A percentile compares a stretch with the other conserved stretches of the same genome.
Evolutionary conservation across 2,888 invertebrate species (phyloP).

Genomic region (Trichopria drosophilae): DNA sequence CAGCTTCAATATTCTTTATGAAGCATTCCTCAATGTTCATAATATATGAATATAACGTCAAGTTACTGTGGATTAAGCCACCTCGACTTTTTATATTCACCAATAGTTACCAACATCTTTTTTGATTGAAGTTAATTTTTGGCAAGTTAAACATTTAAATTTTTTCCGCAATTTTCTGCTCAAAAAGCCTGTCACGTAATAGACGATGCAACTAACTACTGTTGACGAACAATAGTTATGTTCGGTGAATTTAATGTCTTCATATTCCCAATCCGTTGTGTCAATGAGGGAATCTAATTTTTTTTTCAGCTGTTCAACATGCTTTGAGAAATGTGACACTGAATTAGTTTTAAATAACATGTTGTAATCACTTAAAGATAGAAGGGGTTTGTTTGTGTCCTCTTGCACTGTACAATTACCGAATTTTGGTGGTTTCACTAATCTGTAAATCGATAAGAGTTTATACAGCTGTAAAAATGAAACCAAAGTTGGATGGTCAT

Average conservation of each 20-base stretch:
- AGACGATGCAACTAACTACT: constrained; percentile 15
- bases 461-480: constrained; percentile 36
- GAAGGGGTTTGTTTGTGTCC: background rate
- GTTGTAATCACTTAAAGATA: constrained; percentile 26
- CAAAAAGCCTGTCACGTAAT: constrained; percentile 21
- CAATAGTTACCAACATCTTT: background rate
- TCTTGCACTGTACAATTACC: constrained; percentile 32
- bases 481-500: constrained; percentile 24
- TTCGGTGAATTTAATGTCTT: constrained; percentile 15
- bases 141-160: constrained; percentile 1
- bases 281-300: constrained; percentile 12
- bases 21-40: constrained; percentile 16
- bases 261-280: constrained; percentile 19
- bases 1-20: constrained; percentile 4
- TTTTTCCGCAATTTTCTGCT: constrained; percentile 8
- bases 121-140: background rate
- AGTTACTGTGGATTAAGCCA: constrained; percentile 19
- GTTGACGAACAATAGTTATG: constrained; percentile 9
- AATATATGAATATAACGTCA: constrained; percentile 13
- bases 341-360: constrained; percentile 8
- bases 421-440: constrained; percentile 25
- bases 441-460: constrained; percentile 24
- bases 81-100: constrained; percentile 16
- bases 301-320: constrained; percentile 8
- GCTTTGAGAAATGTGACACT: no score